phyloP scores from a whole-genome alignment of 2,888 invertebrate genomes.

The Neria commutata region DNA sequence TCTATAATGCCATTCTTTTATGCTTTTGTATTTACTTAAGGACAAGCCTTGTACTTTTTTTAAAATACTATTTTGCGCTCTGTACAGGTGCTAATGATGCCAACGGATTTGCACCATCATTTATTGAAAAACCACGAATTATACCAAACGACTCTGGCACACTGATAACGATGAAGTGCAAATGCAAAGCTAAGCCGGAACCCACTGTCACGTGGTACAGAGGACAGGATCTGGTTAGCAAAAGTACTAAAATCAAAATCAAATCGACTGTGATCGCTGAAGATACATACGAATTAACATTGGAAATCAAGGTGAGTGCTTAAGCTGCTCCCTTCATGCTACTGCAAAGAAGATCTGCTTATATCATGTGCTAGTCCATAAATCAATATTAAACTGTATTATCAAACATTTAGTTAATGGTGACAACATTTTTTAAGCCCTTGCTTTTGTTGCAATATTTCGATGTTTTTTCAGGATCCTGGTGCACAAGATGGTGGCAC shows the following conservation, averaged over 20 bases:
- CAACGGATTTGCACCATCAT: slow-evolving; percentile 90
- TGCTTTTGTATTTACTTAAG: no score
- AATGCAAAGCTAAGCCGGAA: slow-evolving; percentile 92
- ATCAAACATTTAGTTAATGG: no score
- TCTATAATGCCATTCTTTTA: no score
- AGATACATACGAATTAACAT: slow-evolving; percentile 84
- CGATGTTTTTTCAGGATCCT: slow-evolving; percentile 73
- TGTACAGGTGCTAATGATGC: slow-evolving; percentile 89
- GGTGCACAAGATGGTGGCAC: slow-evolving; percentile 82
- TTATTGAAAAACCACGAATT: slow-evolving; percentile 98
- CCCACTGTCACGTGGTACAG: slow-evolving; percentile 95
- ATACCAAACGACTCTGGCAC: slow-evolving; percentile 98
- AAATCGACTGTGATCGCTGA: slow-evolving; percentile 78
- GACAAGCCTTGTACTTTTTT: no score
- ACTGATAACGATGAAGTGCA: slow-evolving; percentile 95
- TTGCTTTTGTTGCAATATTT: no score
- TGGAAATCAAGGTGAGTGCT: slow-evolving; percentile 72
- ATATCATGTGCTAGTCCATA: no score
- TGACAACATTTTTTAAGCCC: no score
- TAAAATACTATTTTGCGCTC: no score
- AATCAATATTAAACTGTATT: no score
- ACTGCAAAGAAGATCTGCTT: not conserved
- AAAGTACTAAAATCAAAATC: slow-evolving; percentile 83
- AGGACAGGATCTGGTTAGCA: slow-evolving; percentile 83
- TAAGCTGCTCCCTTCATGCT: not conserved